phyloP scores from a whole-genome alignment of 2,113 vertebrate genomes.

The Psilopsiagon aurifrons region DNA sequence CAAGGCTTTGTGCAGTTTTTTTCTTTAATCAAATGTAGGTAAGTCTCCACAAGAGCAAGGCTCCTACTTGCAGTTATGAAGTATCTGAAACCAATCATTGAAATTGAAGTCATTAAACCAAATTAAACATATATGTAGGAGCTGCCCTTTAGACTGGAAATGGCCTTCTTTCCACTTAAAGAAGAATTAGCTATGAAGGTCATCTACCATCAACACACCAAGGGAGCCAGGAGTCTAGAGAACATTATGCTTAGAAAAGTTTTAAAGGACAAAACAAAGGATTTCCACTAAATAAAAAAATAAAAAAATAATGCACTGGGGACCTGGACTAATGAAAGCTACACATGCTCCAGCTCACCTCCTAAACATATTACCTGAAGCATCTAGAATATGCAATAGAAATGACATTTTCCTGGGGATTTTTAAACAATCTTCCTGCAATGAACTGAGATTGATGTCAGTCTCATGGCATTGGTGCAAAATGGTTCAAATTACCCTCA shows the following conservation, averaged over 20 bases:
- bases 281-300: not conserved
- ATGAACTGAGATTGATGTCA: not conserved
- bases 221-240: not conserved
- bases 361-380: not conserved
- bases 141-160: not conserved
- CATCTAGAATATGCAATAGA: not conserved
- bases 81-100: not conserved
- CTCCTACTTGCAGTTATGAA: not conserved
- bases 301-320: not conserved
- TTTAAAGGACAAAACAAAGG: not conserved
- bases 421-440: not conserved
- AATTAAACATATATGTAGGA: not conserved
- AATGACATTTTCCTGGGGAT: not conserved
- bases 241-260: not conserved
- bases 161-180: not conserved
- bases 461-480: not conserved
- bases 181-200: not conserved
- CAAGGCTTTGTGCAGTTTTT: not conserved
- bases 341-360: not conserved
- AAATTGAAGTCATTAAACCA: not conserved
- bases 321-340: not conserved
- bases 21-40: not conserved
- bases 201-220: not conserved
- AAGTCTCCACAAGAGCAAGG: not conserved
- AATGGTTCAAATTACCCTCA: not conserved